Base-by-base conservation (phyloP, 2,888 invertebrate genomes). In the Matsumyia berberina region DNA sequence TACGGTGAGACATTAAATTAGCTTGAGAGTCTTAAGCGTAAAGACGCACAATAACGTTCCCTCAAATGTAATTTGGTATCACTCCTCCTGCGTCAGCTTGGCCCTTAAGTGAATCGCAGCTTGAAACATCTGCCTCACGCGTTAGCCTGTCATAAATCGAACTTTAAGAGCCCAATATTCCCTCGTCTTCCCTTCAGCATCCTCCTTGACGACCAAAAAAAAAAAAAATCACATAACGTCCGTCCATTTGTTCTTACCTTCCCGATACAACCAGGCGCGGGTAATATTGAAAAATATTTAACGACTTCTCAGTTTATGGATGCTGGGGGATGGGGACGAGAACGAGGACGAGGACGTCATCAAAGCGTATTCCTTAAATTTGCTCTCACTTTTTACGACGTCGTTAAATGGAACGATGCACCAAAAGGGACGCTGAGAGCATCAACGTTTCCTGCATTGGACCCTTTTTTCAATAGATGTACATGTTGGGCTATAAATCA, bases 261-360 rank as follows among this genome's bases (percentile, higher is more conserved):
- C 57, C 17, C 24, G 29, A 24, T 24, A 11, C 0, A 44, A 1
- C 44, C 9, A 17, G 11, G 9, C 8, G 42, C 44, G 44, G 31
- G 12, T 33, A 39, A 35, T 46, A 39, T 64, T 60, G 44, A 64
- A 72, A 49, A 42, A 62, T 72, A 29, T 79, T 79, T 72, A 79
- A 72, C 79, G 58, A 53, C 72, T 42, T 57, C 1, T 9, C 58
- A 44, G 44, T 42, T 77, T 42, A 57, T 64, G 8, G 49, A 37
- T 29, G 55, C n/a, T n/a, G n/a, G n/a, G n/a, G n/a, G n/a, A n/a
- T n/a, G n/a, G n/a, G n/a, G n/a, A n/a, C n/a, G n/a, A n/a, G n/a
- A n/a, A n/a, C n/a, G 15, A 31, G 58, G 39, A 4, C 37, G 24
- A 15, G 8, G 5, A 31, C 8, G 31, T 31, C 29, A 42, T 60